Percentiles rank a stretch among this genome's conserved stretches.
Evolutionary conservation across 53 echinoderm and acorn worm species (phyloP).

Genomic region (Hippasteria phrygiana): DNA sequence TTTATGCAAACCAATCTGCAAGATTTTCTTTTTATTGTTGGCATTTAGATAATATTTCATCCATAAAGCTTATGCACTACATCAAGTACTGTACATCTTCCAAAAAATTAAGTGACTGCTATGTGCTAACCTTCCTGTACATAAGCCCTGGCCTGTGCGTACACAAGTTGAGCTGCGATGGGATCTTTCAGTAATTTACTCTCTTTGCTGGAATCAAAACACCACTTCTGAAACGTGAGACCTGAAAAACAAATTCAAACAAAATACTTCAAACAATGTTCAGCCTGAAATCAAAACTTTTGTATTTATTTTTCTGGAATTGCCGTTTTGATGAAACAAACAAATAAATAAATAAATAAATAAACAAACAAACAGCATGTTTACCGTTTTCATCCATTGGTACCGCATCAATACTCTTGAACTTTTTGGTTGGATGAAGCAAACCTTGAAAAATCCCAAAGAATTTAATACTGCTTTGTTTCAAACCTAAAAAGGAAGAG

Average conservation of each 20-base stretch:
- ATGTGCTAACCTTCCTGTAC: slow-evolving; percentile 75
- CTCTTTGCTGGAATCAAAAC: slow-evolving; percentile 87
- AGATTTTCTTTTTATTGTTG: too few species aligned
- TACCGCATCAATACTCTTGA: slow-evolving; percentile 77
- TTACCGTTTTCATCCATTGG: slow-evolving; percentile 71
- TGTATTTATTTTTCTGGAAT: too few species aligned
- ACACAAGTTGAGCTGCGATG: slow-evolving; percentile 75
- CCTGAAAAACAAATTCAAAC: slow-evolving; percentile 54
- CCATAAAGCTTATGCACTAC: too few species aligned
- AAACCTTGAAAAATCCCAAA: slow-evolving; percentile 91
- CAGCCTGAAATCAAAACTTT: neutral
- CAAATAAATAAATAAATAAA: neutral
- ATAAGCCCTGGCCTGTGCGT: slow-evolving; percentile 77
- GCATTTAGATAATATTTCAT: too few species aligned
- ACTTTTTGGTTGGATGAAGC: slow-evolving; percentile 84
- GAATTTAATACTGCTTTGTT: slow-evolving; percentile 68
- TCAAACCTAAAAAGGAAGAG: slow-evolving; percentile 69
- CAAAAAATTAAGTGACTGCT: too few species aligned
- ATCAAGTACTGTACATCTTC: too few species aligned
- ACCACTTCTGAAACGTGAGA: slow-evolving; percentile 95
- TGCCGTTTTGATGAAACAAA: neutral
- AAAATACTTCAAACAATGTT: neutral
- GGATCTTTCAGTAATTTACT: slow-evolving; percentile 77
- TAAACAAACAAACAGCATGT: neutral
- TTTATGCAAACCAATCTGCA: too few species aligned